These are phyloP conservation scores for Tachuris rubrigastra DNA, from an alignment of 2,113 vertebrate genomes.

Conservation along the genomic window DNA sequence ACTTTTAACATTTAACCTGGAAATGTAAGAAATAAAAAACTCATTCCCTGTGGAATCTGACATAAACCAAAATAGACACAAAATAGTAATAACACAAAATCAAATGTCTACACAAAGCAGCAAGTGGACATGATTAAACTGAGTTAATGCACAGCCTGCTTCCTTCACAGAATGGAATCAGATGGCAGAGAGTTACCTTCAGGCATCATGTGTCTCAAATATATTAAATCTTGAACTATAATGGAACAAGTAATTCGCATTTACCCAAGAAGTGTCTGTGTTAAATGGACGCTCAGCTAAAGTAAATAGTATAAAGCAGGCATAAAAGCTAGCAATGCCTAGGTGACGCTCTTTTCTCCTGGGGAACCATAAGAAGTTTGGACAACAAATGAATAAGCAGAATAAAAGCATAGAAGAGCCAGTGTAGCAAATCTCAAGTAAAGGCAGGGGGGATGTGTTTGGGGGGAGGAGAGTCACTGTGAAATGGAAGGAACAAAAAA, in stretches of 20 bases:
- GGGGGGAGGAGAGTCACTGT: background rate
- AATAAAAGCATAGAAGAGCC: background rate
- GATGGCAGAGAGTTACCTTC: background rate
- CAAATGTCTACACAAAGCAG: background rate
- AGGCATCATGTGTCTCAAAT: background rate
- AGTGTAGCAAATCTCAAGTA: background rate
- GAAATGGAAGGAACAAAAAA: background rate
- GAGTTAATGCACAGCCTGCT: background rate
- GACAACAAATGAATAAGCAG: background rate
- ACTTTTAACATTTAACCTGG: background rate
- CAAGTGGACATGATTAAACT: background rate
- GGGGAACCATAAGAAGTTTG: background rate
- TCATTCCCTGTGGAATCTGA: background rate
- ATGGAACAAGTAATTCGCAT: background rate
- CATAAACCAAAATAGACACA: background rate
- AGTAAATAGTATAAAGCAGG: background rate
- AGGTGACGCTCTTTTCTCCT: background rate
- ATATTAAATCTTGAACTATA: background rate
- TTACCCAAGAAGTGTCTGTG: background rate
- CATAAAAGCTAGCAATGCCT: background rate
- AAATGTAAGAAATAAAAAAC: background rate
- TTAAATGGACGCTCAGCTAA: background rate
- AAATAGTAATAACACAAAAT: background rate
- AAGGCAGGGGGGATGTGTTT: too few relatives aligned
- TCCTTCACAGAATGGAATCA: background rate